A percentile compares a stretch with the other conserved stretches of the same genome.
These are phyloP conservation scores for Dromiciops gliroides DNA, from an alignment of 2,113 vertebrate genomes.

Conservation along the genomic window DNA sequence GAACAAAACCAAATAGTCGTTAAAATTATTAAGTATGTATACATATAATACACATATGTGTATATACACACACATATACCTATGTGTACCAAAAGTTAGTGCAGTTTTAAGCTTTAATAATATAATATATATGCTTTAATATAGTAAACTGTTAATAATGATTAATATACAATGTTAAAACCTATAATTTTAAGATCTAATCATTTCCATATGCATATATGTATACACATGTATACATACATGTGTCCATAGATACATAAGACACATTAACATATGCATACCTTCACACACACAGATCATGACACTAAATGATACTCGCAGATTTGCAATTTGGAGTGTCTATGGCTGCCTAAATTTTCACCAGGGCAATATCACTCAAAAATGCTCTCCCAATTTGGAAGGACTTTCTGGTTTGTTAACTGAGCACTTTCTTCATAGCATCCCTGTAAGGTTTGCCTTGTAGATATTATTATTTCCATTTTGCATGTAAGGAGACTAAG, in stretches of 20 bases:
- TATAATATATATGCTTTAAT: too few relatives aligned
- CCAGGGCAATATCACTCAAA: constrained; percentile 9
- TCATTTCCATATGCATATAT: not conserved
- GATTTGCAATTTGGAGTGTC: not conserved
- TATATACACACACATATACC: not conserved
- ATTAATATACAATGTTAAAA: not conserved
- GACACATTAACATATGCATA: not conserved
- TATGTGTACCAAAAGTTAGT: not conserved
- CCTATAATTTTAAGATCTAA: not conserved
- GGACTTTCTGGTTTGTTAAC: not conserved
- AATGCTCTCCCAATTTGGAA: not conserved
- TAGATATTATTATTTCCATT: not conserved
- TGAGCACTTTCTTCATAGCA: not conserved
- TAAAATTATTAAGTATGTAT: not conserved
- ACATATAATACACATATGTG: not conserved
- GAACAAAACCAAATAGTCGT: not conserved
- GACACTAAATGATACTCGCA: not conserved
- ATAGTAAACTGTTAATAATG: not conserved
- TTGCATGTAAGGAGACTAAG: not conserved
- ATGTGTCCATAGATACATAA: not conserved
- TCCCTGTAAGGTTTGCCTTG: not conserved
- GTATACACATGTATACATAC: not conserved
- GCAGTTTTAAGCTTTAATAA: not conserved
- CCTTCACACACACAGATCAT: not conserved
- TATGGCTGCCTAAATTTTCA: not conserved